These are phyloP conservation scores for Anisognathus igniventris DNA, from an alignment of 2,797 vertebrate species.

Conservation along the genomic window DNA sequence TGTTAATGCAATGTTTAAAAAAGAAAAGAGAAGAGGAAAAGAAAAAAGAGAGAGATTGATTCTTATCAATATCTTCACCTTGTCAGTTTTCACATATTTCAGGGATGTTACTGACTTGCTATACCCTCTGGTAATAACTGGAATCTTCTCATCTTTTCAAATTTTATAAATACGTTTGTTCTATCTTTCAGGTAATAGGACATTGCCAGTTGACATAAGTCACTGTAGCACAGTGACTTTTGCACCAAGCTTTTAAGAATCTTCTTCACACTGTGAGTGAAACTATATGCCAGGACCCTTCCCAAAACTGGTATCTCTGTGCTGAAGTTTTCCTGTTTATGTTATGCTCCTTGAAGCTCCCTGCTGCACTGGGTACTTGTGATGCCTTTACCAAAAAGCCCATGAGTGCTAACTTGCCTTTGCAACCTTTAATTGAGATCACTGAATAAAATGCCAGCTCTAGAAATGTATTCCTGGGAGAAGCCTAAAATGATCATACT, in stretches of 20 bases:
- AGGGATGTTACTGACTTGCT: background rate
- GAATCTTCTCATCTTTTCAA: background rate
- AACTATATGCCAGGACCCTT: background rate
- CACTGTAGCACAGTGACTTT: background rate
- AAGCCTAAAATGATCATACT: background rate
- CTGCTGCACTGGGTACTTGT: background rate
- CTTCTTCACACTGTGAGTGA: background rate
- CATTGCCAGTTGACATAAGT: background rate
- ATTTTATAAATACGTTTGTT: background rate
- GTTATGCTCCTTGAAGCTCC: background rate
- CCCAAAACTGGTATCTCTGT: background rate
- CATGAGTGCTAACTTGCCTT: background rate
- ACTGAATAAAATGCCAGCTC: background rate
- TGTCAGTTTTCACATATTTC: background rate
- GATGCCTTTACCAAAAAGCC: background rate
- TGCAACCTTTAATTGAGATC: background rate
- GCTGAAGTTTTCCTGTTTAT: background rate
- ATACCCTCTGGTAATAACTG: background rate
- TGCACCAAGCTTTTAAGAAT: background rate
- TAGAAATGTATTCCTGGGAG: background rate
- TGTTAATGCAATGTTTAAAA: background rate
- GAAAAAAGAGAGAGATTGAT: accelerated
- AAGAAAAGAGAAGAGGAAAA: no score
- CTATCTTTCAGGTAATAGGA: background rate
- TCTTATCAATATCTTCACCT: background rate